Conservation (phyloP, 2,888 invertebrate genomes). For the Diplolepis rosae region DNA sequence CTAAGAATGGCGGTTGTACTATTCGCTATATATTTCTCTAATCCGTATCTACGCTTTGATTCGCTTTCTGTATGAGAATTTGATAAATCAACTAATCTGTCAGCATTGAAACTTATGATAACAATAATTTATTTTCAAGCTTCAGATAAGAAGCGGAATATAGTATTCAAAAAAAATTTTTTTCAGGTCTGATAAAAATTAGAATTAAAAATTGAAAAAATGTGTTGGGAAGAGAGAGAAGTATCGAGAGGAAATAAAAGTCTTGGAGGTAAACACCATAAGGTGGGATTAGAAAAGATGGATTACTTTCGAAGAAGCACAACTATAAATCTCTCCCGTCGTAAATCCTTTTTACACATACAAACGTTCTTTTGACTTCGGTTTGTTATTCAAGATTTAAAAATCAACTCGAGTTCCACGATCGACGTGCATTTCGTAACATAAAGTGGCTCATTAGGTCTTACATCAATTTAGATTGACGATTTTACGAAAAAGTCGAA, state of each 20-base stretch:
- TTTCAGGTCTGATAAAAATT: not conserved
- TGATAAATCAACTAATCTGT: not conserved
- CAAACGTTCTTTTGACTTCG: not conserved
- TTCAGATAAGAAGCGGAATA: too few relatives aligned
- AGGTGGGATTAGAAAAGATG: slow-evolving; percentile 12
- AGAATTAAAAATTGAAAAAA: not conserved
- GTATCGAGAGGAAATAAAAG: not conserved
- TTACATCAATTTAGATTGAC: not conserved
- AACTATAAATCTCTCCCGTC: slow-evolving; percentile 17
- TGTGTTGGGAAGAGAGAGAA: not conserved
- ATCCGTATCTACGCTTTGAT: not conserved
- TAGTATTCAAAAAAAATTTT: not conserved
- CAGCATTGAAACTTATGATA: not conserved
- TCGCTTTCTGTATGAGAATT: not conserved
- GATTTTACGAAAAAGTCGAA: not conserved
- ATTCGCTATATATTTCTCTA: slow-evolving; percentile 6
- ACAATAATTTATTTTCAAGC: too few relatives aligned
- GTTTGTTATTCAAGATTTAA: slow-evolving; percentile 6
- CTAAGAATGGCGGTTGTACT: slow-evolving; percentile 7
- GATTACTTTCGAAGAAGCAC: slow-evolving; percentile 16
- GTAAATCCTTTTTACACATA: not conserved
- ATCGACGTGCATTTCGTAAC: not conserved
- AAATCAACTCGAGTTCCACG: not conserved
- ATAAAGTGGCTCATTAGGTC: slow-evolving; percentile 6
- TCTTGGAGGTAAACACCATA: not conserved